These are phyloP conservation scores for Sylvilagus bachmani DNA, from an alignment of 2,113 vertebrate genomes.

Conservation along the genomic window DNA sequence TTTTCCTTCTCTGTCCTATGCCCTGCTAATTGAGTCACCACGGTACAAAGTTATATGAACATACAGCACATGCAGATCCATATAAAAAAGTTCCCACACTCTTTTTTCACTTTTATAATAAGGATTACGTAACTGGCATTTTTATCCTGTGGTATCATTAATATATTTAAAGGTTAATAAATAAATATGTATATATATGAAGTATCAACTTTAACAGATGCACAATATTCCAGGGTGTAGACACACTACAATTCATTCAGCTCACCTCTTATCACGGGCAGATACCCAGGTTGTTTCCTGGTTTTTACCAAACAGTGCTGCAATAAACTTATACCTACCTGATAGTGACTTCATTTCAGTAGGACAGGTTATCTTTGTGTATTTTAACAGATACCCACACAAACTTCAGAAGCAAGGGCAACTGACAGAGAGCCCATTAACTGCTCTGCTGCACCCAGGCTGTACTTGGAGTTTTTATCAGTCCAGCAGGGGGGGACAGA, in stretches of 20 bases:
- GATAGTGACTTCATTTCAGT: not conserved
- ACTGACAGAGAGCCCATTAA: not conserved
- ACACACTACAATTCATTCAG: not conserved
- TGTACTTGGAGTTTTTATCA: not conserved
- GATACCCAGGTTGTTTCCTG: not conserved
- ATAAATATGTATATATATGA: not conserved
- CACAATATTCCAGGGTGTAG: not conserved
- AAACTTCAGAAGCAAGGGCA: not conserved
- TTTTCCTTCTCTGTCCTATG: not conserved
- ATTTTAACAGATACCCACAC: not conserved
- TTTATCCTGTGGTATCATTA: not conserved
- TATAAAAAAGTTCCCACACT: not conserved
- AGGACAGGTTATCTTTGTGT: not conserved
- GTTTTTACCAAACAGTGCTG: not conserved
- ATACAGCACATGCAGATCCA: not conserved
- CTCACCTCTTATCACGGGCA: not conserved
- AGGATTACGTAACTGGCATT: not conserved
- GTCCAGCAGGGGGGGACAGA: not conserved
- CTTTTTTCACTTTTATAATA: not conserved
- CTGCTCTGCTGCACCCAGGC: no score
- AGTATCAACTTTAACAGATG: not conserved
- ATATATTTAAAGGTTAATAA: not conserved
- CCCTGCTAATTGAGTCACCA: not conserved
- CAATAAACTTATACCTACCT: not conserved
- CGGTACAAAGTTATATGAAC: not conserved